phyloP scores from a whole-genome alignment of 2,113 vertebrate species.

The Pedetes capensis region DNA sequence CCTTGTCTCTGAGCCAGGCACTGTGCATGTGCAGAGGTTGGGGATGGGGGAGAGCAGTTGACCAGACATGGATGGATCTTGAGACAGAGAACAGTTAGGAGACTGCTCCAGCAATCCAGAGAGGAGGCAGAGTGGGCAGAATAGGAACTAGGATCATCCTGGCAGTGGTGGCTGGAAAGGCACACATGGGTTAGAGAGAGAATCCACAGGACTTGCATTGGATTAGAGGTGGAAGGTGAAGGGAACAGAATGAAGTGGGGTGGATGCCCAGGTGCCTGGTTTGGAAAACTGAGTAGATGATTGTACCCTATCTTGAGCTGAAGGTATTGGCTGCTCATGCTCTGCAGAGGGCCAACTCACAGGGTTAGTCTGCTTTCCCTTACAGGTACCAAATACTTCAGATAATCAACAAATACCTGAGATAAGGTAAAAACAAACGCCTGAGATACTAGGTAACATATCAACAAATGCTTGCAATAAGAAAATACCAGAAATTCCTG shows the following conservation, averaged over 20 bases:
- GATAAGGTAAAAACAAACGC: background rate
- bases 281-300: background rate
- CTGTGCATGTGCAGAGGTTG: too few relatives aligned
- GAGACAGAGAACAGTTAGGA: background rate
- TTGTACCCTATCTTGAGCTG: background rate
- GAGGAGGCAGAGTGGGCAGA: background rate
- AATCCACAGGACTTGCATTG: background rate
- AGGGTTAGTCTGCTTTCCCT: background rate
- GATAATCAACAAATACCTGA: background rate
- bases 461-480: background rate
- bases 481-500: background rate
- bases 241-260: background rate
- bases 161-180: background rate
- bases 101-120: background rate
- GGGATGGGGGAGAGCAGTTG: background rate
- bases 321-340: background rate
- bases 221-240: background rate
- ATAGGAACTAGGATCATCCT: background rate
- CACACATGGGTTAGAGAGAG: background rate
- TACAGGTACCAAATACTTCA: background rate
- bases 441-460: too few relatives aligned
- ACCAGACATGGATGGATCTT: background rate
- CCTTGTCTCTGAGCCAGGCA: background rate
- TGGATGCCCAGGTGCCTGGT: background rate
- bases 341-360: background rate